Percentiles rank a stretch among this genome's conserved stretches.
These are phyloP conservation scores for Microcebus jonahi DNA, from an alignment of 2,113 vertebrate genomes.

Conservation along the genomic window DNA sequence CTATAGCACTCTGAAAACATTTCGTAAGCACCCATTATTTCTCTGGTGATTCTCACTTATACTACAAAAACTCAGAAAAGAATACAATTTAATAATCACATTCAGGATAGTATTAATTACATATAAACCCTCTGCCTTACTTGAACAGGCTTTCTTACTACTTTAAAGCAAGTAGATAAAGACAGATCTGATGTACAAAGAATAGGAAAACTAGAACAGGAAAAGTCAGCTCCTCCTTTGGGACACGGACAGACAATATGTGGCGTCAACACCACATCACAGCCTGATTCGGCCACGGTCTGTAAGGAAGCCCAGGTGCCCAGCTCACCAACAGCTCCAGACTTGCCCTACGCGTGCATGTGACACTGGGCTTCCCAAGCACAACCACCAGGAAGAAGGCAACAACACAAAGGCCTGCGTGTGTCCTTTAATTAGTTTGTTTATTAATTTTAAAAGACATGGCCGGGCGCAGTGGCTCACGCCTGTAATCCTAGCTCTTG, in stretches of 20 bases:
- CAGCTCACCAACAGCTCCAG: not conserved
- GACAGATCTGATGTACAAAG: constrained; percentile 41
- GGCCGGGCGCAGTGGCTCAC: too few relatives aligned
- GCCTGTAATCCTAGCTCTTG: too few relatives aligned
- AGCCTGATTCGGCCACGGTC: not conserved
- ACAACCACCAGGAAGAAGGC: not conserved
- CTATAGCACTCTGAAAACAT: not conserved
- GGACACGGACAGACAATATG: not conserved
- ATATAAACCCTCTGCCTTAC: not conserved
- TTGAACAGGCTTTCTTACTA: not conserved
- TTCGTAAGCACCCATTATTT: not conserved
- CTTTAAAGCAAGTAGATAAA: constrained; percentile 20
- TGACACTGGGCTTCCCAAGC: not conserved
- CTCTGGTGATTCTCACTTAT: not conserved
- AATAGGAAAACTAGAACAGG: constrained; percentile 43
- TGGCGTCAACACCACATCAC: not conserved
- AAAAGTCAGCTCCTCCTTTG: constrained; percentile 55
- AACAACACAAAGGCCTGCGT: not conserved
- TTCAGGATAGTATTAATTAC: constrained; percentile 16
- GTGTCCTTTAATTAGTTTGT: not conserved
- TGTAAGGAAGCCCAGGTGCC: not conserved
- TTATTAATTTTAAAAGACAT: not conserved
- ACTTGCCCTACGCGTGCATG: not conserved
- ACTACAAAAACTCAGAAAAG: not conserved
- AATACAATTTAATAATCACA: not conserved